Evolutionary conservation across 2,113 vertebrate species (phyloP), one percentile per base, ranked within the genome.

Genomic region (Bujurquina vittata): DNA sequence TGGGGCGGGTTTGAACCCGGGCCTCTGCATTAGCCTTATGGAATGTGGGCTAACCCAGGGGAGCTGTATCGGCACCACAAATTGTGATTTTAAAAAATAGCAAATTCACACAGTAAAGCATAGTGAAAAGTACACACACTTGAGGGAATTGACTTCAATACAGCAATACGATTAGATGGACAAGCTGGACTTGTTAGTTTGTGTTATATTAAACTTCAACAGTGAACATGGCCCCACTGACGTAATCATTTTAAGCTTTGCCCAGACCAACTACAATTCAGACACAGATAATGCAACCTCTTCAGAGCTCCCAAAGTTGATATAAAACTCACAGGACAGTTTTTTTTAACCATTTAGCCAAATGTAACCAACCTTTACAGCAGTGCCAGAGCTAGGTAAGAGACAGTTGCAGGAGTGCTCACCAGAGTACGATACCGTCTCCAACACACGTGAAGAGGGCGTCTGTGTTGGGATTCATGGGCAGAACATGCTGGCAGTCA

Each of bases 381-480:
- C 11, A n/a, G n/a, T 15, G 22, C 58, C 69, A 52, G 17, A 72
- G 52, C 37, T 40, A 15, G 4, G 55, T 26, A 35, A 73, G 29
- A 5, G 56, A 56, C 56, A 40, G 18, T 49, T 55, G 82, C 33
- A 74, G 62, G 35, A 79, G 79, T 5, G 75, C 97, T 97, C 94
- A 99, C 98, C 98, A 99, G 9, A 99, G 96, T 7, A 99, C 96
- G 17, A 99, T 96, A 54, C 98, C 98, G 11, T 99, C 98, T 75
- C 96, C 96, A 15, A 99, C 95, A 65, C 96, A 96, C 12, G 95
- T 96, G 94, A 99, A 99, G 56, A 99, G 96, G 81, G 97, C 96
- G 59, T 98, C 96, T 12, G 96, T 97, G 77, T 97, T 97, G 62
- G 97, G 98, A 86, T 99, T 96, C 97, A 99, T 99, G 46, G 98